phyloP scores from a whole-genome alignment of 2,113 vertebrate species.

The Megatriorchis doriae region DNA sequence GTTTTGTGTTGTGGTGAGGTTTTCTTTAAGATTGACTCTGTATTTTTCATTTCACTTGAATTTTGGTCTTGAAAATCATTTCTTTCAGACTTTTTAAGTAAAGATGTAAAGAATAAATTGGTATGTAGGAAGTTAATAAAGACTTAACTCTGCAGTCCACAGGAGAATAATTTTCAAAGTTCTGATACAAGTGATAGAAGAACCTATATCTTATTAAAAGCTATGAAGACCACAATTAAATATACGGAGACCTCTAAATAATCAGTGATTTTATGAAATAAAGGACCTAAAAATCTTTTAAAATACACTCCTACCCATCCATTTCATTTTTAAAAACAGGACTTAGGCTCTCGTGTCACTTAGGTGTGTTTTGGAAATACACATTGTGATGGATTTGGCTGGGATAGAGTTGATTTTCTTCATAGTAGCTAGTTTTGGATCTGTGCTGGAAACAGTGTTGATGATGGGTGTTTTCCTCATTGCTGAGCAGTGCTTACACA shows the following conservation, averaged over 20 bases:
- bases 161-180: background rate
- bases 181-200: background rate
- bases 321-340: background rate
- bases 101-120: background rate
- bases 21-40: background rate
- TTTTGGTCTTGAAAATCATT: background rate
- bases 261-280: background rate
- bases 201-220: background rate
- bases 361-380: background rate
- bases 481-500: no score
- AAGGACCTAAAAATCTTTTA: background rate
- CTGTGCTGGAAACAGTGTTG: no score
- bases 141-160: background rate
- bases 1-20: rapidly evolving
- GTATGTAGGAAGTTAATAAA: background rate
- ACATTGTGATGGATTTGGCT: background rate
- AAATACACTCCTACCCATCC: background rate
- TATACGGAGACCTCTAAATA: background rate
- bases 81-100: background rate
- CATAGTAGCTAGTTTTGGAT: no score
- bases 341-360: background rate
- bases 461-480: no score
- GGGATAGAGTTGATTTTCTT: no score
- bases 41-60: background rate
- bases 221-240: background rate